These are phyloP conservation scores for Hydrophis major DNA, from an alignment of 2,797 vertebrate species.

Conservation along the genomic window DNA sequence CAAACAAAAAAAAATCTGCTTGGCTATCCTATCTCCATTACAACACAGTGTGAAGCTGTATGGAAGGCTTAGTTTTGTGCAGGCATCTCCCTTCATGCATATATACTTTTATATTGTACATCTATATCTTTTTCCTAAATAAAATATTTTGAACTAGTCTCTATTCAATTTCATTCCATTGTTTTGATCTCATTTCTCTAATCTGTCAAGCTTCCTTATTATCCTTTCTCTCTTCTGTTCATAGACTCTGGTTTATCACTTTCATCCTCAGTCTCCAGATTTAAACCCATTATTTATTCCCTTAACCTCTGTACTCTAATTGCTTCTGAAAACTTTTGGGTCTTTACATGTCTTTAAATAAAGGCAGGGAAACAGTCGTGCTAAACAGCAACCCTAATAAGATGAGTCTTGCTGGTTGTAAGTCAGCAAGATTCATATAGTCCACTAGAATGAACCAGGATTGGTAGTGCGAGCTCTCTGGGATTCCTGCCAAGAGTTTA, in stretches of 20 bases:
- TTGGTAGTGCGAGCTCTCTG: not conserved
- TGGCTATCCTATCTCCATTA: not conserved
- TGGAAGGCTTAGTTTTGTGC: not conserved
- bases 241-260: not conserved
- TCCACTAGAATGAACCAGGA: not conserved
- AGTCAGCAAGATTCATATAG: not conserved
- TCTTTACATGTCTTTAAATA: not conserved
- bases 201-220: not conserved
- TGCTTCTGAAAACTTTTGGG: not conserved
- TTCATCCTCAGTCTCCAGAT: not conserved
- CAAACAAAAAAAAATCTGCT: not conserved
- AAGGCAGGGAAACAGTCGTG: not conserved
- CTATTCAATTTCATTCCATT: not conserved
- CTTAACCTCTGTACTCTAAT: not conserved
- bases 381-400: not conserved
- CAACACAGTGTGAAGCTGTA: not conserved
- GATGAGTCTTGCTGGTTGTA: not conserved
- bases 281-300: not conserved
- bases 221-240: not conserved
- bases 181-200: not conserved
- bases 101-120: too few relatives aligned
- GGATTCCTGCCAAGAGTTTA: not conserved
- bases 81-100: not conserved
- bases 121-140: not conserved
- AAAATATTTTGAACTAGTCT: not conserved